Percentiles rank a stretch among this genome's conserved stretches.
Evolutionary conservation across 53 echinoderm and acorn worm species (phyloP).

Genomic region (Stichopus horrens): DNA sequence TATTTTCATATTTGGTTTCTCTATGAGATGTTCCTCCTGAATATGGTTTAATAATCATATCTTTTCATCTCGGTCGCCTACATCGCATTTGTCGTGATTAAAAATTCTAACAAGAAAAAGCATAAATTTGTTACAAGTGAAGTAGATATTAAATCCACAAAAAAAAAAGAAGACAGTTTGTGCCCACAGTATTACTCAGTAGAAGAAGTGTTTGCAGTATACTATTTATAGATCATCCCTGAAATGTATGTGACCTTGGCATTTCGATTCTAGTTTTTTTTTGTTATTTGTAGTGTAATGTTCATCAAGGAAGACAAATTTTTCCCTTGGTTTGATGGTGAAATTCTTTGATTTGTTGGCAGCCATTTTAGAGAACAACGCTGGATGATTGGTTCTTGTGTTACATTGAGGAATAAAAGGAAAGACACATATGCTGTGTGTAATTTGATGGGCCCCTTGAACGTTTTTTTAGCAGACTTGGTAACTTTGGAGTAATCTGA

Average conservation of each 20-base stretch:
- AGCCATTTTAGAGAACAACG: background rate
- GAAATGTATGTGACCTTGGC: slow-evolving; percentile 33
- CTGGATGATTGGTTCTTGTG: background rate
- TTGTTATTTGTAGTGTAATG: background rate
- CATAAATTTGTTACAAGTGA: background rate
- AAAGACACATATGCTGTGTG: no score
- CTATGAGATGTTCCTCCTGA: background rate
- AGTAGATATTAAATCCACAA: background rate
- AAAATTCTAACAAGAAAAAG: background rate
- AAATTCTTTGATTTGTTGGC: background rate
- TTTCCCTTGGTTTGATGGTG: background rate
- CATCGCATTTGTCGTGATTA: background rate
- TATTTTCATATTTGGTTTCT: no score
- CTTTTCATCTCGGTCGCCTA: background rate
- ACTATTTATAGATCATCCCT: slow-evolving; percentile 27
- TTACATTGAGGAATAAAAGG: background rate
- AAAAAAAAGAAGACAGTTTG: background rate
- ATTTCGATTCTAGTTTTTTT: slow-evolving; percentile 14
- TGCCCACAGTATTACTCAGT: background rate
- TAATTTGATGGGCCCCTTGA: no score
- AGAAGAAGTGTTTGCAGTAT: background rate
- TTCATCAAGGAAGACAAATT: background rate
- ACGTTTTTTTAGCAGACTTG: background rate
- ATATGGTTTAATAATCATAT: background rate
- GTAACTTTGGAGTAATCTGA: background rate